Evolutionary conservation across 2,888 invertebrate genomes (phyloP).

Genomic region (Cheilosia urbana): DNA sequence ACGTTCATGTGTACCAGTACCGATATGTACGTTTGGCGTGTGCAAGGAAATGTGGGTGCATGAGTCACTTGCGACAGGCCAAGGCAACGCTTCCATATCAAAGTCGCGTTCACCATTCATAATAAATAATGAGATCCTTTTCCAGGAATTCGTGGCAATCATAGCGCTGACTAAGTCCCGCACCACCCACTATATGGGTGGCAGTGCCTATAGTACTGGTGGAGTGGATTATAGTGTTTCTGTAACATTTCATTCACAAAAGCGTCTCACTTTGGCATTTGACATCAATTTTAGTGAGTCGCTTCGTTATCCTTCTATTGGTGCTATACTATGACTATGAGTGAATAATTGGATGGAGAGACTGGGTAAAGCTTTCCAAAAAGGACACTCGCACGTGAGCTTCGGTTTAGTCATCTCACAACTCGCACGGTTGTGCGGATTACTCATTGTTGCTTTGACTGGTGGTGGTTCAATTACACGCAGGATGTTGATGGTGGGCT

Average conservation of each 20-base stretch:
- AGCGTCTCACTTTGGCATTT: constrained; percentile 40
- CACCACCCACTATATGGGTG: constrained; percentile 34
- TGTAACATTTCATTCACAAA: constrained; percentile 66
- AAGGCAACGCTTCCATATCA: constrained; percentile 34
- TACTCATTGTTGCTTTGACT: constrained; percentile 40
- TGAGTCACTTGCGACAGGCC: constrained; percentile 59
- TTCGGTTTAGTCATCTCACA: constrained; percentile 46
- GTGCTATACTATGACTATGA: constrained; percentile 14
- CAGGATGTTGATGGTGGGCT: constrained; percentile 15
- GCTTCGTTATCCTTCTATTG: constrained; percentile 8
- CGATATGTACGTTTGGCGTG: constrained; percentile 4
- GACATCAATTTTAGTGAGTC: constrained; percentile 26
- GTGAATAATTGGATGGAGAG: not conserved
- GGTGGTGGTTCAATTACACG: constrained; percentile 11
- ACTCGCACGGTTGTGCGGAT: constrained; percentile 28
- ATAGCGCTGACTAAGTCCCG: constrained; percentile 63
- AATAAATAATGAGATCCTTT: constrained; percentile 73
- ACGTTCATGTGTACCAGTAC: constrained; percentile 24
- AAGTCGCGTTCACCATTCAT: constrained; percentile 62
- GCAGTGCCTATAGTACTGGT: not conserved
- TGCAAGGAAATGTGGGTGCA: constrained; percentile 30
- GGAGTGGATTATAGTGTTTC: not conserved
- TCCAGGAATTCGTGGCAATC: constrained; percentile 69
- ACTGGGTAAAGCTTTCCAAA: constrained; percentile 36
- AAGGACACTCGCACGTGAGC: constrained; percentile 47